Evolutionary conservation across 2,888 invertebrate genomes (phyloP).

Genomic region (Polymixis lichenea): DNA sequence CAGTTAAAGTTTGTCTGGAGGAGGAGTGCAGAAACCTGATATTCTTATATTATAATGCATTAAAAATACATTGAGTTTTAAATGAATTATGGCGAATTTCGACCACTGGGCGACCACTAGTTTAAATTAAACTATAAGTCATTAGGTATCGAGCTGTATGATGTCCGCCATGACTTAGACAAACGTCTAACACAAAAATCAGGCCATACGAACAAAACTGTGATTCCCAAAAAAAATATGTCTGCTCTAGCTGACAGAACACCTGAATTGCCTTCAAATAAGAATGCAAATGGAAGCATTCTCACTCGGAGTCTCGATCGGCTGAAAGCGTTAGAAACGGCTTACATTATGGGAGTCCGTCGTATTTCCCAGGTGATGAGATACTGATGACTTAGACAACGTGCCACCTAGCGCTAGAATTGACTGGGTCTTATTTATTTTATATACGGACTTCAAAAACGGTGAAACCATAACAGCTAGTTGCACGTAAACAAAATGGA

Average conservation of each 20-base stretch:
- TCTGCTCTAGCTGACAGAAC: constrained; percentile 12
- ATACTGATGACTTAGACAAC: constrained; percentile 46
- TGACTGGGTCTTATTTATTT: constrained; percentile 10
- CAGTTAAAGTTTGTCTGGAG: too few relatives aligned
- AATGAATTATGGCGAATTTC: too few relatives aligned
- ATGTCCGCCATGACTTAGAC: not conserved
- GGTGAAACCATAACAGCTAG: constrained; percentile 14
- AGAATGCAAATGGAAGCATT: constrained; percentile 51
- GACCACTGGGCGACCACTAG: too few relatives aligned
- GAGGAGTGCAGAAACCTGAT: too few relatives aligned
- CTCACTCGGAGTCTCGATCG: constrained; percentile 34
- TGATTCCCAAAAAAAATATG: not conserved
- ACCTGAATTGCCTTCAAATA: constrained; percentile 45
- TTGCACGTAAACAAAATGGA: constrained; percentile 40
- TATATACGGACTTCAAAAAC: not conserved
- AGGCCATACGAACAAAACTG: not conserved
- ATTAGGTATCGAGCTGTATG: not conserved
- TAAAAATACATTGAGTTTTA: too few relatives aligned
- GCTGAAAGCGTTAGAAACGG: constrained; percentile 41
- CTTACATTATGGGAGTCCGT: constrained; percentile 26
- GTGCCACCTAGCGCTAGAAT: constrained; percentile 17
- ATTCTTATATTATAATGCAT: too few relatives aligned
- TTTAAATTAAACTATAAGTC: not conserved
- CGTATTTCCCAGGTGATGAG: constrained; percentile 35
- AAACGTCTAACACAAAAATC: not conserved